Evolutionary conservation across 2,797 vertebrate species (phyloP).

Genomic region (Danio kyathit): DNA sequence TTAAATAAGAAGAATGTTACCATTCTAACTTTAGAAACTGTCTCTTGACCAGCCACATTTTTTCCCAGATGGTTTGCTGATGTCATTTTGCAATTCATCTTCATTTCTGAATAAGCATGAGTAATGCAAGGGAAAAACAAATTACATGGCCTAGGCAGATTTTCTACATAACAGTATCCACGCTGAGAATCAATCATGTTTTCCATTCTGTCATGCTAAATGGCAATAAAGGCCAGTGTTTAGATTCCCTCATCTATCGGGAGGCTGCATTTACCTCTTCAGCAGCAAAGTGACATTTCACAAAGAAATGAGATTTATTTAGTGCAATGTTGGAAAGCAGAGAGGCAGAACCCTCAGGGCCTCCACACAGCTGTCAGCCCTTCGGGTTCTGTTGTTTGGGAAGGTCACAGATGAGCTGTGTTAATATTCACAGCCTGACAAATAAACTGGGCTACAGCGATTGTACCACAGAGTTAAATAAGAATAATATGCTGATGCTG

Average conservation of each 20-base stretch:
- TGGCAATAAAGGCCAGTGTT: conserved; percentile 50
- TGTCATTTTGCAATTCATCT: conserved; percentile 37
- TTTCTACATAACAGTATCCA: conserved; percentile 13
- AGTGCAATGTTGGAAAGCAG: conserved; percentile 36
- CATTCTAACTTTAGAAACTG: conserved; percentile 16
- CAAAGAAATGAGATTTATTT: conserved; percentile 68
- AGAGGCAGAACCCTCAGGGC: conserved; percentile 53
- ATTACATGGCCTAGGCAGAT: conserved; percentile 21
- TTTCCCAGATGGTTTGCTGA: conserved; percentile 33
- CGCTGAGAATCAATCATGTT: conserved; percentile 59
- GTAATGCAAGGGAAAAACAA: conserved; percentile 28
- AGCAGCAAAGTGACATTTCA: conserved; percentile 52
- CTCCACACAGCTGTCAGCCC: conserved; percentile 33
- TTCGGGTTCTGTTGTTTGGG: conserved; percentile 51
- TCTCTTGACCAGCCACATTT: conserved; percentile 22
- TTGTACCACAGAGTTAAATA: not conserved
- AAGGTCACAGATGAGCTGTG: conserved; percentile 45
- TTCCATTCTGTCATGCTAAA: conserved; percentile 48
- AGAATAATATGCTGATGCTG: not conserved
- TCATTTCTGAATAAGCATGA: conserved; percentile 35
- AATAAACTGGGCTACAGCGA: not conserved
- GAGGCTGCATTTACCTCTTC: conserved; percentile 76
- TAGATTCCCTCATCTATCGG: conserved; percentile 58
- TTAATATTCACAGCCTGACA: conserved; percentile 63
- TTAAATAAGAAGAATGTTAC: conserved; percentile 18